Conservation (phyloP, 2,797 vertebrate genomes). For the Eulemur rubriventer region DNA sequence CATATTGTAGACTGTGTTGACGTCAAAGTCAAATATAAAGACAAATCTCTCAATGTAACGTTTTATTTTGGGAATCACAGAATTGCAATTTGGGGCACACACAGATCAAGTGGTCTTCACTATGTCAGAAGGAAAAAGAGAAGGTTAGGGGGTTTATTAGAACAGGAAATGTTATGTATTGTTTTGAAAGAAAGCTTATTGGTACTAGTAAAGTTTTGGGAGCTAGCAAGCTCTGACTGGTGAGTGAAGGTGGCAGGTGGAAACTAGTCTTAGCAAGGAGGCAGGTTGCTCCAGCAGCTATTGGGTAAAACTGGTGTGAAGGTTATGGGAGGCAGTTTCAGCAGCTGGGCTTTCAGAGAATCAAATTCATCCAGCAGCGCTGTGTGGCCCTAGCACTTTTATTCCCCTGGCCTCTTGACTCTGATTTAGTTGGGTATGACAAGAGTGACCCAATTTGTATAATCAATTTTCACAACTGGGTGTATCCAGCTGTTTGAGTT, state of each 20-base stretch:
- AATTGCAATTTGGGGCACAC: background rate
- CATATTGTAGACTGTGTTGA: background rate
- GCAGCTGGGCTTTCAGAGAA: background rate
- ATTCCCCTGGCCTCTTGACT: background rate
- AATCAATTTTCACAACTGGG: background rate
- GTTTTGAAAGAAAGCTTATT: background rate
- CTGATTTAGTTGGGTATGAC: background rate
- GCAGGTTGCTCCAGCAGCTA: background rate
- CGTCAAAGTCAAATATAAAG: background rate
- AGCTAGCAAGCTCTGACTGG: background rate
- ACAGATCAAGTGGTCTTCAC: background rate
- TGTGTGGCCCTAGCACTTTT: too few species aligned
- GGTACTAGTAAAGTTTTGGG: background rate
- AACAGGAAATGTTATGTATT: background rate
- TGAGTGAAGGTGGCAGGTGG: background rate
- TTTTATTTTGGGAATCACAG: background rate
- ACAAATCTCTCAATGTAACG: background rate
- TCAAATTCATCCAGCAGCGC: background rate
- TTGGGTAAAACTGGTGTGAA: background rate
- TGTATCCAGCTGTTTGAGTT: conserved; percentile 6
- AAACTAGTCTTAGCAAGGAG: background rate
- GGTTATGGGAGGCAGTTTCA: background rate
- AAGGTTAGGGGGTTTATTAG: background rate
- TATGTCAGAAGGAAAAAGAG: background rate
- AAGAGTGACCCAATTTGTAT: background rate